A percentile compares a stretch with the other conserved stretches of the same genome.
Evolutionary conservation across 1,140 invertebrate species (phyloP).

Genomic region (Calosoma granatense): DNA sequence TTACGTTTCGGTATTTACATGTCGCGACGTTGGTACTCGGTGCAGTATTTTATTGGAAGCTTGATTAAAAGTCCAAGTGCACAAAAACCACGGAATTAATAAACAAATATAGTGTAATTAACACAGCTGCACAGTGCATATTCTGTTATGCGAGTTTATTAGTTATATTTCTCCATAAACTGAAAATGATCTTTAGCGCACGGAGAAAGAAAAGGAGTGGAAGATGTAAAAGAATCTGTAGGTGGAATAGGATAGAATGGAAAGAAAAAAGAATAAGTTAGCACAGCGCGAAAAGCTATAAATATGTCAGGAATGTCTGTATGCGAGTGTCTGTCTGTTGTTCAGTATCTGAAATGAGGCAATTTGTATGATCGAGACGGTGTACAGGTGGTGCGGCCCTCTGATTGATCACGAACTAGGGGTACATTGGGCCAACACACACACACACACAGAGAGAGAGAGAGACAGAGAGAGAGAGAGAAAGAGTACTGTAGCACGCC

Average conservation of each 20-base stretch:
- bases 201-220: too few relatives aligned
- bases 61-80: neutral
- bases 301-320: constrained; percentile 8
- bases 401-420: neutral
- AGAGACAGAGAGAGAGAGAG: too few relatives aligned
- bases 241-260: too few relatives aligned
- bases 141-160: too few relatives aligned
- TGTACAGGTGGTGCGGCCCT: neutral
- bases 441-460: neutral
- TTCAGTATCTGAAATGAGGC: constrained; percentile 8
- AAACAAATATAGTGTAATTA: too few relatives aligned
- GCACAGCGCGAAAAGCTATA: constrained; percentile 4
- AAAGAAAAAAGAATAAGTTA: constrained; percentile 8
- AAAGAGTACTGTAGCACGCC: too few relatives aligned
- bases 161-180: too few relatives aligned
- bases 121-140: too few relatives aligned
- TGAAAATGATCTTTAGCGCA: too few relatives aligned
- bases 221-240: too few relatives aligned
- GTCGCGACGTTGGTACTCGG: neutral
- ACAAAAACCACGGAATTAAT: neutral
- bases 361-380: constrained; percentile 2
- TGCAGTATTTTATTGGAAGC: neutral
- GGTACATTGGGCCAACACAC: neutral
- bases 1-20: neutral
- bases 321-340: constrained; percentile 5